Conservation (phyloP, 2,888 invertebrate genomes). For the Dryocosmus kuriphilus region DNA sequence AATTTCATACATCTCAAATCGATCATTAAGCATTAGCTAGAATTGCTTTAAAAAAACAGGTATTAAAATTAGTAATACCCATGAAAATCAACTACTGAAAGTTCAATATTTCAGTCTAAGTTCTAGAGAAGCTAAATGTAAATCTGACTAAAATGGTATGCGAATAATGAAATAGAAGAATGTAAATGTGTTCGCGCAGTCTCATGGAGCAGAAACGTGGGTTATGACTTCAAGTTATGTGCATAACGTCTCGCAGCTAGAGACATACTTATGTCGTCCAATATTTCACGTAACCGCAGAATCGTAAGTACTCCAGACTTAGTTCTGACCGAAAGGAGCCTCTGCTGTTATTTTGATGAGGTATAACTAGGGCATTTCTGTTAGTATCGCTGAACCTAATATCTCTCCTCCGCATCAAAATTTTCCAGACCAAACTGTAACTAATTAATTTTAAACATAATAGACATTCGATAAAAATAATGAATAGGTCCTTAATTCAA, state of each 20-base stretch:
- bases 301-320: conserved; percentile 24
- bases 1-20: too few relatives aligned
- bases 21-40: too few relatives aligned
- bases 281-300: conserved; percentile 33
- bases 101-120: not conserved
- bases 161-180: conserved; percentile 30
- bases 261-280: conserved; percentile 19
- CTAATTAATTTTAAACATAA: too few relatives aligned
- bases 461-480: too few relatives aligned
- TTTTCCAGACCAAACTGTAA: not conserved
- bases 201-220: conserved; percentile 27
- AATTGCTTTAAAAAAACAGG: too few relatives aligned
- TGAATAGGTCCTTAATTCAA: too few relatives aligned
- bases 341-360: conserved; percentile 23
- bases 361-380: conserved; percentile 14
- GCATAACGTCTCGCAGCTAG: conserved; percentile 23
- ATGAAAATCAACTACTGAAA: not conserved
- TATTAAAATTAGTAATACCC: not conserved
- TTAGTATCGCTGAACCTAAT: not conserved
- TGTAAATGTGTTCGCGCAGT: conserved; percentile 26
- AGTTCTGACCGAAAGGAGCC: conserved; percentile 26
- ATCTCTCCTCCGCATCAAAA: not conserved
- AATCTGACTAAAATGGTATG: conserved; percentile 24
- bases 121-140: not conserved
- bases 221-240: conserved; percentile 40